Evolutionary conservation across 2,113 vertebrate genomes (phyloP), one percentile per base, ranked within the genome.

Genomic region (Piaya cayana): DNA sequence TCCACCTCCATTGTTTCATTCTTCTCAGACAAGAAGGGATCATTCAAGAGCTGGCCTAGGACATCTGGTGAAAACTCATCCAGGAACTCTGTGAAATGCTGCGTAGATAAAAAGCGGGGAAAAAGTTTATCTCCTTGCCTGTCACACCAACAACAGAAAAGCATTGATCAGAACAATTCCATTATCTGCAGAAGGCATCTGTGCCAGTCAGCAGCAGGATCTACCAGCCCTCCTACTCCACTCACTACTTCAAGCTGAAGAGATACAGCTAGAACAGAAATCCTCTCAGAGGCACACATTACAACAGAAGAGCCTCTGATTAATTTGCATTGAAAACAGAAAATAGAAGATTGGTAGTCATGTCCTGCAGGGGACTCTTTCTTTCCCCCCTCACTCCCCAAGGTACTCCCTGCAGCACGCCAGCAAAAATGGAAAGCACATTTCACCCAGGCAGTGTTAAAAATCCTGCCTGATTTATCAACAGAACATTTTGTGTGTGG

Each of bases 21-120:
- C 95, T 98, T 98, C 83, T 98, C 99, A 0, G 99, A 99, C 90
- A 99, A 98, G 97, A 99, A 99, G 52, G 99, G 99, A 96, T 99
- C 99, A 32, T 99, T 99, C 95, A 99, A 98, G 79, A 99, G 98
- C 98, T 99, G 99, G 26, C 99, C 99, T 96, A 99, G 96, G 97
- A 99, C 99, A 70, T 99, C 99, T 65, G 99, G 98, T 92, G 99
- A 99, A 71, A 99, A 99, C 96, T 99, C 99, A 90, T 99, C 99
- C 70, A 99, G 98, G 74, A 99, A 98, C 93, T 99, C 99, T 1
- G 99, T 99, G 98, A 99, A 99, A 96, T 99, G 99, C 99, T 99
- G 96, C 17, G 71, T 49, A 91, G 55, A 96, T 39, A 96, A 63
- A 87, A 76, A 70, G 22, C 15, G 34, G 21, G 16, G 21, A 0